phyloP scores from a whole-genome alignment of 2,113 vertebrate species.

The Triplophysa tibetana region DNA sequence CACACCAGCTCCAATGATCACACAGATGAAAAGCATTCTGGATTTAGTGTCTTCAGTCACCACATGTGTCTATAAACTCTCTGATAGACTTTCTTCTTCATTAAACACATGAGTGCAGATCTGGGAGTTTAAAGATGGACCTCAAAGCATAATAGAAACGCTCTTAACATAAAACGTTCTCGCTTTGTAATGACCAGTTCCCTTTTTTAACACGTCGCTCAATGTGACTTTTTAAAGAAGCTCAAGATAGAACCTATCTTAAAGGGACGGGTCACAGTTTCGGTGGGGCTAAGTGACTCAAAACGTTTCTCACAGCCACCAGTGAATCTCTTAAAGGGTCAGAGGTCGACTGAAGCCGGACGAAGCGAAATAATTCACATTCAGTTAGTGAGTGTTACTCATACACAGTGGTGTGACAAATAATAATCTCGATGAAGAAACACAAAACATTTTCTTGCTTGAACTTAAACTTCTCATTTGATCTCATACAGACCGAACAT shows the following conservation, averaged over 20 bases:
- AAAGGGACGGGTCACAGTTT: conserved; percentile 19
- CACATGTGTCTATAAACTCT: conserved; percentile 8
- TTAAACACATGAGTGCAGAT: not conserved
- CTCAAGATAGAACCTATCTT: not conserved
- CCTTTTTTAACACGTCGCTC: not conserved
- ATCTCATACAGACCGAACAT: conserved; percentile 11
- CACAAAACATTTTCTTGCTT: not conserved
- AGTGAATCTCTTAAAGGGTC: not conserved
- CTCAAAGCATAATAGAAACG: not conserved
- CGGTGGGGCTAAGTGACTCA: conserved; percentile 8
- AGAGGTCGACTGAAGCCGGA: not conserved
- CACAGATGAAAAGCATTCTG: not conserved
- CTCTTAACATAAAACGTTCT: not conserved
- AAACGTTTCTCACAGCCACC: not conserved
- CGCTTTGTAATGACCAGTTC: not conserved
- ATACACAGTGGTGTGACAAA: conserved; percentile 2
- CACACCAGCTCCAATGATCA: no score
- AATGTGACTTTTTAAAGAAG: not conserved
- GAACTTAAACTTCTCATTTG: not conserved
- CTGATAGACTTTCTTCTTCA: not conserved
- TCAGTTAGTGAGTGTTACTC: conserved; percentile 21
- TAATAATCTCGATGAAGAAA: conserved; percentile 11
- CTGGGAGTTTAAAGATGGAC: not conserved
- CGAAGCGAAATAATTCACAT: conserved; percentile 11
- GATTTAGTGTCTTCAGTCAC: not conserved